Base-by-base conservation (phyloP, 2,113 vertebrate species). In the Gymnorhina tibicen region DNA sequence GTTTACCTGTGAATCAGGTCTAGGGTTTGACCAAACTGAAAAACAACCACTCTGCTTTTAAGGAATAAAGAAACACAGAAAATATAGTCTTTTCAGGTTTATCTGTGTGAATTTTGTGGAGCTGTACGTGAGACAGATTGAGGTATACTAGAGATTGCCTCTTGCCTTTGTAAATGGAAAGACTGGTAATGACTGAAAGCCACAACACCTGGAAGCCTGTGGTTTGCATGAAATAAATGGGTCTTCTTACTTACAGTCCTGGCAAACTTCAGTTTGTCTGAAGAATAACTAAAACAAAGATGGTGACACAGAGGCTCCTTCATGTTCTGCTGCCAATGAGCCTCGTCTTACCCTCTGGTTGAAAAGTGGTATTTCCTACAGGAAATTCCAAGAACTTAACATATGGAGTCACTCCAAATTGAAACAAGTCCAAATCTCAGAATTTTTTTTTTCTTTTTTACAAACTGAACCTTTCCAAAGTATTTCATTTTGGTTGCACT, bases 331-430 rank as follows among this genome's bases (percentile, higher is more conserved):
- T 95, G 90, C 85, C 92, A 93, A 46, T 53, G 49, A 94, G 79
- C 64, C 41, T 91, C 0, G 0, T 89, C 81, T 94, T 81, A 95
- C 77, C 49, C 66, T 93, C 78, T 64, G 62, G 52, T 96, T 94
- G 94, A 95, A 96, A 94, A 96, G 89, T 73, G 59, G 58, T 56
- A 91, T 94, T 97, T 94, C 87, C 95, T 94, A 89, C 77, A 96
- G 86, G 93, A 96, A 96, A 96, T 95, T 97, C 95, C 94, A 95
- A 75, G 49, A 95, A 91, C 21, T 67, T 87, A 73, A 79, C 55
- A 53, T 85, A 64, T 82, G 69, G 81, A 87, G 50, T 62, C 16
- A 64, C 30, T 96, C 83, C 90, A 97, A 90, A 85, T 52, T 91
- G 76, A 95, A 96, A 58, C 35, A 92, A 84, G n/a, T 67, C 93